Evolutionary conservation across 2,888 invertebrate species (phyloP).

Genomic region (Rotaria sp.): DNA sequence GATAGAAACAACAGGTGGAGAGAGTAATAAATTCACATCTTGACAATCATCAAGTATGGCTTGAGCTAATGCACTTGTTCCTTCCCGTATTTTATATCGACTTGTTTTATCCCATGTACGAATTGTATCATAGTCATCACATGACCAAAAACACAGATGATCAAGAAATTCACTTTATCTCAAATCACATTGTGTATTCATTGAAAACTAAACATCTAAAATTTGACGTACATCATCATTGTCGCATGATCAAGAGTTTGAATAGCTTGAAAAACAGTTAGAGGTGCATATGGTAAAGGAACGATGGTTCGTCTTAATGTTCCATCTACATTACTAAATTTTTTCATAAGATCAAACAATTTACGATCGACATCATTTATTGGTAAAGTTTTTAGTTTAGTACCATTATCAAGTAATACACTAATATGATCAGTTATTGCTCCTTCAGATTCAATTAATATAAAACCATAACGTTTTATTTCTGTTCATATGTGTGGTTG

Average conservation of each 20-base stretch:
- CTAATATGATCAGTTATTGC: background rate
- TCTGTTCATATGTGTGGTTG: background rate
- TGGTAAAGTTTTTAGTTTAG: background rate
- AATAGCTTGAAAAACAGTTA: background rate
- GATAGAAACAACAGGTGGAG: background rate
- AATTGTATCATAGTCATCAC: background rate
- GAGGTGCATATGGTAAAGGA: background rate
- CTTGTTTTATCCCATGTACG: background rate
- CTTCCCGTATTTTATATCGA: background rate
- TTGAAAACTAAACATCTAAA: background rate
- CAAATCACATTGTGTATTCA: background rate
- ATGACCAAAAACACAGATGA: background rate
- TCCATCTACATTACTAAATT: background rate
- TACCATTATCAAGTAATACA: background rate
- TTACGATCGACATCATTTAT: background rate
- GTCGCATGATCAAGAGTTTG: background rate
- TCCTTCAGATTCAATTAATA: background rate
- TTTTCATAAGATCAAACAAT: background rate
- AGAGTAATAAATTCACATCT: background rate
- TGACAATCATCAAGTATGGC: background rate
- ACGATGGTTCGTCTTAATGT: background rate
- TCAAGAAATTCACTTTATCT: background rate
- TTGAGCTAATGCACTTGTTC: background rate
- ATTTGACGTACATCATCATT: background rate
- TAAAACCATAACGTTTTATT: background rate